phyloP scores from a whole-genome alignment of 2,888 invertebrate species.

The Microctonus aethiopoides region DNA sequence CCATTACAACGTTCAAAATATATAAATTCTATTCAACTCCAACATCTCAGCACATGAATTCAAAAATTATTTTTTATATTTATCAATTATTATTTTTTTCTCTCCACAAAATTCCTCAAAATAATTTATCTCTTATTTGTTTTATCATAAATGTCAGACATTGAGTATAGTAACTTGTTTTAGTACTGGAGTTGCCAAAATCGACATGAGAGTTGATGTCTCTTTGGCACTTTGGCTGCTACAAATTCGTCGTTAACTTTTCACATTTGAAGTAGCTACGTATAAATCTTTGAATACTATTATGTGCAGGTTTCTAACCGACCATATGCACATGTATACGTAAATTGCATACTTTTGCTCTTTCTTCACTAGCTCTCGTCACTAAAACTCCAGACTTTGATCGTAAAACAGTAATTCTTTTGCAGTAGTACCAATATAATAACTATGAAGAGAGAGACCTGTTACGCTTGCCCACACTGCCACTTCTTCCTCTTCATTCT shows the following conservation, averaged over 20 bases:
- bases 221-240: neutral
- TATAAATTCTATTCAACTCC: no score
- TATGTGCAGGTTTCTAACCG: neutral
- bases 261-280: neutral
- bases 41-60: no score
- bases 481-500: neutral
- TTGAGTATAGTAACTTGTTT: neutral
- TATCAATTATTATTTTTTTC: neutral
- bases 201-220: neutral
- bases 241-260: constrained; percentile 5
- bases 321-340: neutral
- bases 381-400: constrained; percentile 19
- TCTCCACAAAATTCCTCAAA: neutral
- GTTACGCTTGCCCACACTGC: constrained; percentile 21
- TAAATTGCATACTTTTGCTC: neutral
- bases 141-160: neutral
- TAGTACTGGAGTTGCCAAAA: neutral
- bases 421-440: no score
- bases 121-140: neutral
- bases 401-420: constrained; percentile 41
- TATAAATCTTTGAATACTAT: constrained; percentile 2
- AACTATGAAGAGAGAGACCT: constrained; percentile 34
- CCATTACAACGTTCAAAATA: neutral
- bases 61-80: no score
- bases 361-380: constrained; percentile 4